These are phyloP conservation scores for Neotoxoptera formosana DNA, from an alignment of 1,140 invertebrate genomes.

Conservation along the genomic window DNA sequence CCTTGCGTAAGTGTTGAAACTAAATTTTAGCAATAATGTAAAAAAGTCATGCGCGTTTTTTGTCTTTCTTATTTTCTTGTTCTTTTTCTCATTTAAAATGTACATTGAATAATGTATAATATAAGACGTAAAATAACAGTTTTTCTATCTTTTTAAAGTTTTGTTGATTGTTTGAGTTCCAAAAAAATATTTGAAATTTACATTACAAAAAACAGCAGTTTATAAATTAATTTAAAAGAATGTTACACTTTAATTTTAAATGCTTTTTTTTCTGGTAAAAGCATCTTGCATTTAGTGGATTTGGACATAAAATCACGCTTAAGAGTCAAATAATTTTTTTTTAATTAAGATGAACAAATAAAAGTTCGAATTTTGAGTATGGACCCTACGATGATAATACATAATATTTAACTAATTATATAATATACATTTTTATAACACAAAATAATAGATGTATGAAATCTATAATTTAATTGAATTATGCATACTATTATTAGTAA, in stretches of 20 bases:
- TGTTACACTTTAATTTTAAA: conserved; percentile 27
- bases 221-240: conserved; percentile 31
- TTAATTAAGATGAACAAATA: no score
- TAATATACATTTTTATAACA: no score
- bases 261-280: neutral
- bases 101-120: neutral
- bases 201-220: neutral
- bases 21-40: neutral
- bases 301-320: neutral
- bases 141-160: conserved; percentile 13
- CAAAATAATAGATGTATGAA: no score
- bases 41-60: neutral
- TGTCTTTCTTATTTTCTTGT: neutral
- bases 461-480: neutral
- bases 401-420: no score
- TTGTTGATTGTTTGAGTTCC: neutral
- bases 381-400: no score
- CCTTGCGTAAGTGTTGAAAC: neutral
- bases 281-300: neutral
- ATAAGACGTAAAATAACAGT: neutral
- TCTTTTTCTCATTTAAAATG: neutral
- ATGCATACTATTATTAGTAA: no score
- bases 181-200: neutral
- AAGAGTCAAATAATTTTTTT: neutral
- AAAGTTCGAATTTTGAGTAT: no score